Base-by-base conservation (phyloP, 2,797 vertebrate genomes). In the Lerista edwardsae region DNA sequence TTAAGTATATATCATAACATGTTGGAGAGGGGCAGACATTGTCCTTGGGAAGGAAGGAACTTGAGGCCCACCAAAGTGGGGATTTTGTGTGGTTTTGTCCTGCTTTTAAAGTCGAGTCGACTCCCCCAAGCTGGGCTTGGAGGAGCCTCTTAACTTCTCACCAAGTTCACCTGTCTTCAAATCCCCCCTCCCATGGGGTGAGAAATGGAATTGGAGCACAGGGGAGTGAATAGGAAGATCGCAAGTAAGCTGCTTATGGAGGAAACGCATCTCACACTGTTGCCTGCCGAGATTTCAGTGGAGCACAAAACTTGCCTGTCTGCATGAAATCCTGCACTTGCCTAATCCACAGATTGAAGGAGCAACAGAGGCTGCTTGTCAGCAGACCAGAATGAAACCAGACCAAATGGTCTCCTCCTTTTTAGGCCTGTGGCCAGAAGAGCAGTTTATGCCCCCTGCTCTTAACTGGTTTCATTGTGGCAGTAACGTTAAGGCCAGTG, bases 241-340 rank as follows among this genome's bases (percentile, higher is more conserved):
- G 25, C 25, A 19, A 14, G 31, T 82, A 82, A 82, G 61, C 72
- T 23, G 71, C 71, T 82, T 82, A 82, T 4, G 47, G 27, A 65
- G 64, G 61, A 27, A 82, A 83, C 14, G 12, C 5, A 10, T 47
- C 65, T 75, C 34, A 6, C 10, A 51, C 47, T 3, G 31, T 23
- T 39, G 44, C 41, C 6, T 75, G 81, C 62, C 12, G 27, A 67
- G 51, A 83, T 68, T 65, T 29, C 61, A 73, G 67, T 67, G 81
- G 81, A 44, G 41, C 62, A 31, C 44, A 31, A 41, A 71, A 25
- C 2, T 41, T 19, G 39, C 57, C 67, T 39, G 36, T 31, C 51
- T 1, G 25, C 67, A 25, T 41, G 47, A 71, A 71, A 57, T 68
- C 64, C 73, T 8, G 21, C 3, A 9, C 73, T 41, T 8, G 31